Percentiles rank a stretch among this genome's conserved stretches.
These are phyloP conservation scores for Salticus scenicus DNA, from an alignment of 2,888 invertebrate species.

Conservation along the genomic window DNA sequence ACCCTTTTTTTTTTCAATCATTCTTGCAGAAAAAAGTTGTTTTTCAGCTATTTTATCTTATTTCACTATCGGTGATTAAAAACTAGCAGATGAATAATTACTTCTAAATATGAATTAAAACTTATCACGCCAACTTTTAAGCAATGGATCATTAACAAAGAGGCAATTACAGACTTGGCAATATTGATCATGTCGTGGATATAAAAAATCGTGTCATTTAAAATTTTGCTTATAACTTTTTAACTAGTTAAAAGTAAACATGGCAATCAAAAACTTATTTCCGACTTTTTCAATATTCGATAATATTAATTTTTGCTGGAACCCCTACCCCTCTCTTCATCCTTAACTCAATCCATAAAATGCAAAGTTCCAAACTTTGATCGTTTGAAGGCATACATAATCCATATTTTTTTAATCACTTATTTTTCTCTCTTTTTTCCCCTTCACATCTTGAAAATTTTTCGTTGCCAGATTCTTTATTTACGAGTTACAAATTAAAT, in stretches of 20 bases:
- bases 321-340: background rate
- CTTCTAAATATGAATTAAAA: background rate
- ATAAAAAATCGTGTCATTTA: background rate
- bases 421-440: background rate
- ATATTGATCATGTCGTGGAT: background rate
- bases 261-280: conserved; percentile 59
- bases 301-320: conserved; percentile 56
- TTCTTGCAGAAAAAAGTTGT: too few species aligned
- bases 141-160: background rate
- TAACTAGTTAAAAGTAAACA: conserved; percentile 41
- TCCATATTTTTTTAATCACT: conserved; percentile 18
- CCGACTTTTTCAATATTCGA: conserved; percentile 40
- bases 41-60: background rate
- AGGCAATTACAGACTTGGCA: background rate
- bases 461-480: conserved; percentile 66
- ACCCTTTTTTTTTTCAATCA: too few species aligned
- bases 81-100: background rate
- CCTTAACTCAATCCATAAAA: conserved; percentile 49
- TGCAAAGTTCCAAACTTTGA: conserved; percentile 52
- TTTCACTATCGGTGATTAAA: background rate
- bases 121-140: background rate
- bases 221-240: conserved; percentile 35
- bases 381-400: conserved; percentile 55
- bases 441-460: conserved; percentile 38
- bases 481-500: conserved; percentile 68